Evolutionary conservation across 2,797 vertebrate genomes (phyloP), one percentile per base, ranked within the genome.

Genomic region (Manis javanica): DNA sequence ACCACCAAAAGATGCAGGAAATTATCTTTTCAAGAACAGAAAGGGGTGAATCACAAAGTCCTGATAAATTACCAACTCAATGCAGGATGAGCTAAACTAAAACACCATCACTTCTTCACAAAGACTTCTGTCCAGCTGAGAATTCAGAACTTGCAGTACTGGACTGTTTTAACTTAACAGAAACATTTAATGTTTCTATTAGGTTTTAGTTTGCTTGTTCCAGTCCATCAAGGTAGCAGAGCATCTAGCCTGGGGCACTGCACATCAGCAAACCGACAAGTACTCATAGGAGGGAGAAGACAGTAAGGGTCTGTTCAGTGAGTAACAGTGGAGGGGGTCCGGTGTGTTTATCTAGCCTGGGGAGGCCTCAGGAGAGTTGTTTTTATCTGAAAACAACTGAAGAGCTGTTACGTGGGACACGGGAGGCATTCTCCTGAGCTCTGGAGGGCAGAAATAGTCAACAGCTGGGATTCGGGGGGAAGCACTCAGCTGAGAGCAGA

Each of bases 191-290:
- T 13, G 3, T 34, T 88, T 90, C 63, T 78, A 51, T 82, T 92
- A 68, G 81, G 53, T 89, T 95, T 91, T 39, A 86, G 78, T 57
- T 86, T 86, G 37, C 63, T 39, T 91, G 29, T 71, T 84, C 7
- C n/a, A 24, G 61, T 26, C 21, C 46, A 87, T 59, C 37, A 39
- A 51, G 68, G 78, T 69, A 84, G 46, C 46, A 69, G 23, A 29
- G 55, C 0, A 53, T 42, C 13, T 46, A 34, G 2, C 51, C 59
- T 12, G 24, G 37, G 94, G 55, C 55, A 29, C 18, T 61, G 63
- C 15, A 42, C 15, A 42, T 1, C 37, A 34, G 55, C 77, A 79
- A 83, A 87, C 24, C 9, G 51, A 31, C 53, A 7, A 68, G 53
- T 69, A 72, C 42, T 63, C 71, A 31, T 1, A 87, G 19, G 75